phyloP scores from a whole-genome alignment of 2,113 vertebrate species.

The Pluvianellus socialis region DNA sequence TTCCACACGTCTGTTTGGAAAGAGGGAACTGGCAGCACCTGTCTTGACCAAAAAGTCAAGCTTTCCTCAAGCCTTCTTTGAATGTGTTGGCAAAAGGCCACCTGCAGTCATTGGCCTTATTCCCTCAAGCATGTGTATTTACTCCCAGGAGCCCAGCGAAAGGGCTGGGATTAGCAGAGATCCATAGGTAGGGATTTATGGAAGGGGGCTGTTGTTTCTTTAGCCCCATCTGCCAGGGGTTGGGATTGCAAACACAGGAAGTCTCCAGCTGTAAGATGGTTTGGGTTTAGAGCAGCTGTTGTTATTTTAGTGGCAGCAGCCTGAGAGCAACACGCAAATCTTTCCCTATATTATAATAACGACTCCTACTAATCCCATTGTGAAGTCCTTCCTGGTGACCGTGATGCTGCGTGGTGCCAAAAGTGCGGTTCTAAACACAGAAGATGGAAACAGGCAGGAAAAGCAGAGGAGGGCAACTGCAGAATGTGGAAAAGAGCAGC shows the following conservation, averaged over 20 bases:
- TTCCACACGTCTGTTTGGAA: not conserved
- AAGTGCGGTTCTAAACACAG: not conserved
- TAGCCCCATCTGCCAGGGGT: not conserved
- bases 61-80: not conserved
- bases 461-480: not conserved
- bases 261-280: not conserved
- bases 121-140: rapidly evolving
- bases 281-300: not conserved
- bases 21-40: not conserved
- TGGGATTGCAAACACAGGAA: not conserved
- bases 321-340: not conserved
- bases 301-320: not conserved
- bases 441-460: not conserved
- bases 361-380: not conserved
- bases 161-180: not conserved
- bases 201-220: not conserved
- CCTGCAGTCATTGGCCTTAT: not conserved
- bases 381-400: not conserved
- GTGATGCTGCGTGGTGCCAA: rapidly evolving
- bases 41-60: not conserved
- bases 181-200: rapidly evolving
- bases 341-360: rapidly evolving
- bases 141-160: not conserved
- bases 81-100: not conserved
- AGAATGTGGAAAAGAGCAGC: not conserved